Evolutionary conservation across 2,113 vertebrate species (phyloP).

Genomic region (Oxyura jamaicensis): DNA sequence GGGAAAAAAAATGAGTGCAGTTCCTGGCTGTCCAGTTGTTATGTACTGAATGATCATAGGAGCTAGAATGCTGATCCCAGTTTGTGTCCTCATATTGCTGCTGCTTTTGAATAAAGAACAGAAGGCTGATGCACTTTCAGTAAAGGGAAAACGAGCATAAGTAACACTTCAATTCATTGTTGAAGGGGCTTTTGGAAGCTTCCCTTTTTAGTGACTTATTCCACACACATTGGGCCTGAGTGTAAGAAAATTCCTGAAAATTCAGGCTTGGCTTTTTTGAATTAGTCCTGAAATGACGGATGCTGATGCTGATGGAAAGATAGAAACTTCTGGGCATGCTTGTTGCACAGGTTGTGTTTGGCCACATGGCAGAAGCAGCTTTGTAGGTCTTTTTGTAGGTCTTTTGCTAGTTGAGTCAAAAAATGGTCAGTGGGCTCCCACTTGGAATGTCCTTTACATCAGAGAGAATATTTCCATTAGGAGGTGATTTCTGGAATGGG

Average conservation of each 20-base stretch:
- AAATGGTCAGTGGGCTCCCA: background rate
- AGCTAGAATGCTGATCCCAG: background rate
- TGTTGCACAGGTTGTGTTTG: background rate
- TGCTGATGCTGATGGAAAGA: background rate
- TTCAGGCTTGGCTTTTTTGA: background rate
- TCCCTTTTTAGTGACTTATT: background rate
- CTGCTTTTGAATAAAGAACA: background rate
- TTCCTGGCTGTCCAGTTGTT: background rate
- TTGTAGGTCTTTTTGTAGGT: background rate
- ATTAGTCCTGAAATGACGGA: background rate
- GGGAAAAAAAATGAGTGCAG: background rate
- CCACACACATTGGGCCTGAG: background rate
- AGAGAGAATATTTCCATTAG: background rate
- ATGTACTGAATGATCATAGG: background rate
- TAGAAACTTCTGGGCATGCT: fast-evolving
- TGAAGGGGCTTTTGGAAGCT: background rate
- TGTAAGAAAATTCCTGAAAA: background rate
- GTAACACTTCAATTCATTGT: background rate
- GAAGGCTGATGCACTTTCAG: background rate
- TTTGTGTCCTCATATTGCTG: background rate
- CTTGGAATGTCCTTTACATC: background rate
- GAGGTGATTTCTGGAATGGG: background rate
- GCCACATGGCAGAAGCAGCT: background rate
- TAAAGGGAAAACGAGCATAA: background rate
- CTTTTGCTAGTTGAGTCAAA: background rate